A percentile compares a stretch with the other conserved stretches of the same genome.
Evolutionary conservation across 2,797 vertebrate genomes (phyloP).

Genomic region (Rachycentron canadum): DNA sequence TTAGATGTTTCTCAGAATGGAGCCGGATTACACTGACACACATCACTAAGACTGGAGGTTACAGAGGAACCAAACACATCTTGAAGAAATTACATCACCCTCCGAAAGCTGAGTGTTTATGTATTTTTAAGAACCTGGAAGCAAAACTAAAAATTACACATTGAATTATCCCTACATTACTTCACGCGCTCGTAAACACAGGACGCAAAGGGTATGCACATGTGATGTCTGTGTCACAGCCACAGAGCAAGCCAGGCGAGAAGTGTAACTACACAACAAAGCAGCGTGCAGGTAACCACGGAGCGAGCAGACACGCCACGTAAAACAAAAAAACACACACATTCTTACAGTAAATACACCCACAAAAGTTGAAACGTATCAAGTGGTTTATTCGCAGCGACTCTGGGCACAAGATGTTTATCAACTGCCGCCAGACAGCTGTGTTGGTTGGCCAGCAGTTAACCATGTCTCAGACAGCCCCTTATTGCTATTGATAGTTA

Average conservation of each 20-base stretch:
- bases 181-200: constrained; percentile 69
- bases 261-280: constrained; percentile 53
- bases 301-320: constrained; percentile 50
- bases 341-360: constrained; percentile 81
- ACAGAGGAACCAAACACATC: constrained; percentile 79
- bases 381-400: constrained; percentile 86
- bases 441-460: constrained; percentile 82
- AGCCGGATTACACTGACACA: constrained; percentile 78
- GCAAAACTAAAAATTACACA: constrained; percentile 76
- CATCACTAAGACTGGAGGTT: constrained; percentile 73
- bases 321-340: constrained; percentile 53
- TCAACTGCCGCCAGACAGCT: constrained; percentile 86
- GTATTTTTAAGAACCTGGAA: constrained; percentile 79
- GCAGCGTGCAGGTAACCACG: constrained; percentile 67
- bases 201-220: constrained; percentile 44
- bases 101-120: constrained; percentile 77
- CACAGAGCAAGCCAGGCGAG: constrained; percentile 39
- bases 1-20: constrained; percentile 79
- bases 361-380: constrained; percentile 83
- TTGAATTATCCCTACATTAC: constrained; percentile 66
- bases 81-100: constrained; percentile 85
- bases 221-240: constrained; percentile 60
- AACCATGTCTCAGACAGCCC: constrained; percentile 86
- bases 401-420: constrained; percentile 86
- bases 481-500: constrained; percentile 91